These are phyloP conservation scores for Acropternis orthonyx DNA, from an alignment of 2,797 vertebrate genomes.

Conservation along the genomic window DNA sequence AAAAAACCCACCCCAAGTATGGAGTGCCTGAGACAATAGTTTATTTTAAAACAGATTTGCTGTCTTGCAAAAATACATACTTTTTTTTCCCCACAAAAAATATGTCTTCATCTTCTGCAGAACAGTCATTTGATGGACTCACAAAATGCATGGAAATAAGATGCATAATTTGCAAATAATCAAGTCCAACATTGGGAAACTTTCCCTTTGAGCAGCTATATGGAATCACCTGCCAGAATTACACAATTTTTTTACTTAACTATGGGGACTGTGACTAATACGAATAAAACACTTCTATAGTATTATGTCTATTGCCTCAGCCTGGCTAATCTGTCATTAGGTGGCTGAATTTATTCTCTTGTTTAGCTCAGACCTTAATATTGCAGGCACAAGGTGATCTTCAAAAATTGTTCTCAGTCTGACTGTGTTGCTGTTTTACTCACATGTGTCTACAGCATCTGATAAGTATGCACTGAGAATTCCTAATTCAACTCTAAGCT, in stretches of 20 bases:
- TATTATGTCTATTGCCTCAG: background rate
- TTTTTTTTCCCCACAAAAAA: background rate
- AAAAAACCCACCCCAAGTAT: background rate
- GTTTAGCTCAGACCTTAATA: constrained; percentile 35
- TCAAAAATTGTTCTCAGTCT: constrained; percentile 58
- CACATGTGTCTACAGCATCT: constrained; percentile 62
- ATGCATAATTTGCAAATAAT: background rate
- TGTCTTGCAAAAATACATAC: background rate
- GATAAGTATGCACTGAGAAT: constrained; percentile 44
- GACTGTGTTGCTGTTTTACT: constrained; percentile 44
- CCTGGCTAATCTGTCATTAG: constrained; percentile 20
- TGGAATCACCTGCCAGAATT: background rate
- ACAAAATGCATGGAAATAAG: background rate
- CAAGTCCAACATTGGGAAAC: background rate
- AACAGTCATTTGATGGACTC: background rate
- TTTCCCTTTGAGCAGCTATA: background rate
- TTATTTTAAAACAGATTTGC: background rate
- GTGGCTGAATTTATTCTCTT: background rate
- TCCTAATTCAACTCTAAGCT: constrained; percentile 55
- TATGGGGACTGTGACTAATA: background rate
- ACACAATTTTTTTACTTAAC: constrained; percentile 19
- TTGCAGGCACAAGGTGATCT: constrained; percentile 65
- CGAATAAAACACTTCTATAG: background rate
- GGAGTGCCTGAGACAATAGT: background rate
- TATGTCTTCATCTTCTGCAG: background rate